Percentiles rank a stretch among this genome's conserved stretches.
Conservation (phyloP, 2,888 invertebrate species). For the Campoplex nolae region DNA sequence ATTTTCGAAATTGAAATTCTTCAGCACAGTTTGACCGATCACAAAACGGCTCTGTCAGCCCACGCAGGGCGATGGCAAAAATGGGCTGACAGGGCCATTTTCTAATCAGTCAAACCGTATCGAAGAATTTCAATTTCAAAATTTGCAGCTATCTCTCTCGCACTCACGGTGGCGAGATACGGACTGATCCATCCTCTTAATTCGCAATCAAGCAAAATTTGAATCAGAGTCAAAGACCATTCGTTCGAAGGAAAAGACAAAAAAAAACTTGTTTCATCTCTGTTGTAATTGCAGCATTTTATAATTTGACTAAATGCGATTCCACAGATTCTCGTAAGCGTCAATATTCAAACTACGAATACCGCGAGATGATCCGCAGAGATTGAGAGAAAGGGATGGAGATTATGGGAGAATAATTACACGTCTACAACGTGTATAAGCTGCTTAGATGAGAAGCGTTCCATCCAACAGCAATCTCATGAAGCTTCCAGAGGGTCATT, state of each 20-base stretch:
- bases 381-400: background rate
- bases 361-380: background rate
- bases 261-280: background rate
- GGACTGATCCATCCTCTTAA: no score
- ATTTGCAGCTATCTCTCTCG: no score
- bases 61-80: no score
- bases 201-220: no score
- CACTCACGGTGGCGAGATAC: no score
- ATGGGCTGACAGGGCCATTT: no score
- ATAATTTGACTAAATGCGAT: background rate
- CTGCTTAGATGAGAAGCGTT: constrained; percentile 43
- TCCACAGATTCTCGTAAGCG: background rate
- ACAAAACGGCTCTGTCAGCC: no score
- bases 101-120: no score
- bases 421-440: constrained; percentile 29
- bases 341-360: background rate
- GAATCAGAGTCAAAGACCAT: no score
- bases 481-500: constrained; percentile 1
- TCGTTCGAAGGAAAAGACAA: background rate
- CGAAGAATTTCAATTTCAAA: no score
- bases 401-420: constrained; percentile 42
- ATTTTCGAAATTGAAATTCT: no score
- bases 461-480: constrained; percentile 5
- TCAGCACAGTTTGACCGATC: no score
- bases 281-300: background rate